phyloP scores from a whole-genome alignment of 2,113 vertebrate genomes.

The Psephotus haematonotus region DNA sequence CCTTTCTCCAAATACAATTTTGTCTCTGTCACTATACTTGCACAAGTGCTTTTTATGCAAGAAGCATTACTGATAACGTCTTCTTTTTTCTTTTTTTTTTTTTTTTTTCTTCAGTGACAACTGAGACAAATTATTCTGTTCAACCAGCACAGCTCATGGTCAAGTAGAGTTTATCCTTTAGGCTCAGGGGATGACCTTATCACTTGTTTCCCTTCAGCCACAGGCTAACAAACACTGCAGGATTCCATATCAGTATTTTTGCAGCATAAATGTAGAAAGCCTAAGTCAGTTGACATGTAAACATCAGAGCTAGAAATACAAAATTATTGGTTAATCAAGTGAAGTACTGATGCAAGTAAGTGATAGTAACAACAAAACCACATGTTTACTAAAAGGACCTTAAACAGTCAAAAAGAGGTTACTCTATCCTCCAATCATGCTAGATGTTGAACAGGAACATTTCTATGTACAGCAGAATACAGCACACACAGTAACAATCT shows the following conservation, averaged over 20 bases:
- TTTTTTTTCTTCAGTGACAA: neutral
- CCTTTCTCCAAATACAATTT: neutral
- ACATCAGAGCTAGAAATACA: neutral
- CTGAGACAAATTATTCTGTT: neutral
- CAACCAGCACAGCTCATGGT: neutral
- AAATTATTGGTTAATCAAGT: neutral
- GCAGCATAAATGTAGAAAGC: neutral
- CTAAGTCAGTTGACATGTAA: neutral
- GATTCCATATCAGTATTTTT: neutral
- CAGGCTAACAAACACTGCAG: neutral
- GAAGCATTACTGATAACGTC: neutral
- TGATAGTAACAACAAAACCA: neutral
- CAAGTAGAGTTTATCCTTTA: neutral
- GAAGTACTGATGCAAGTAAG: neutral
- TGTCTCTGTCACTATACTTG: fast-evolving
- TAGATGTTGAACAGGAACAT: neutral
- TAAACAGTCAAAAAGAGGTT: neutral
- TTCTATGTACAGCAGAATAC: neutral
- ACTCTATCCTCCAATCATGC: neutral
- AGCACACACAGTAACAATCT: neutral
- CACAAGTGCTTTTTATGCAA: neutral
- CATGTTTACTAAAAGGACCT: neutral
- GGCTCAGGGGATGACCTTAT: neutral
- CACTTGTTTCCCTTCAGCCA: neutral
- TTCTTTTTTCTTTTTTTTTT: neutral